phyloP scores from a whole-genome alignment of 2,797 vertebrate genomes.

The Steatocranus sp. region DNA sequence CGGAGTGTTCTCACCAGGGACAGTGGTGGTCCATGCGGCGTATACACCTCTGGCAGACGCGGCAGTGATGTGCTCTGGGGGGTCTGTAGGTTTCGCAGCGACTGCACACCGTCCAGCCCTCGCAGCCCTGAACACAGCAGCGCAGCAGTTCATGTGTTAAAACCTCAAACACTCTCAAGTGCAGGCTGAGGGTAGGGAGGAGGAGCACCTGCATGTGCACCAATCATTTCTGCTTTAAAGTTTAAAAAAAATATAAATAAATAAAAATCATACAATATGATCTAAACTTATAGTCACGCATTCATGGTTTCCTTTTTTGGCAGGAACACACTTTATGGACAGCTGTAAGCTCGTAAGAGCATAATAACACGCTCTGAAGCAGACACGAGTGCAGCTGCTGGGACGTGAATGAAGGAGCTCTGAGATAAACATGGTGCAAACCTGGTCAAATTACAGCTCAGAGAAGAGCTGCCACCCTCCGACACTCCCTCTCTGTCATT shows the following conservation, averaged over 20 bases:
- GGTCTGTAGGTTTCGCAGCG: slow-evolving; percentile 82
- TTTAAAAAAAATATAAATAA: background rate
- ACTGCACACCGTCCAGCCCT: slow-evolving; percentile 84
- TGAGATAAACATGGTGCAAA: background rate
- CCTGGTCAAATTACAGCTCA: background rate
- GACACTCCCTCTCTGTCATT: background rate
- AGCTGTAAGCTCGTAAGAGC: background rate
- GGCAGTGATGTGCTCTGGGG: slow-evolving; percentile 76
- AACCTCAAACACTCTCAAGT: background rate
- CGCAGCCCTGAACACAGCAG: slow-evolving; percentile 62
- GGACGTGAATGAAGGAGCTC: background rate
- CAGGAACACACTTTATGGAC: background rate
- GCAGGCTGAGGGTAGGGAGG: background rate
- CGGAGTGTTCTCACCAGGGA: slow-evolving; percentile 74
- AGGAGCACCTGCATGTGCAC: background rate
- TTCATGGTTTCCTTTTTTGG: background rate
- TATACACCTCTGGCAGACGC: slow-evolving; percentile 81
- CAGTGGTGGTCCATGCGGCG: slow-evolving; percentile 86
- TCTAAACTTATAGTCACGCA: background rate
- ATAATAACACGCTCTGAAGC: background rate
- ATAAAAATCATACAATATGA: background rate
- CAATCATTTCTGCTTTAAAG: background rate
- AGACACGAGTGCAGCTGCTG: background rate
- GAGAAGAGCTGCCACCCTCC: background rate
- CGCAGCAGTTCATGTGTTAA: background rate